A percentile compares a stretch with the other conserved stretches of the same genome.
Conservation (phyloP, 2,113 vertebrate species). For the Protobothrops flavoviridis region DNA sequence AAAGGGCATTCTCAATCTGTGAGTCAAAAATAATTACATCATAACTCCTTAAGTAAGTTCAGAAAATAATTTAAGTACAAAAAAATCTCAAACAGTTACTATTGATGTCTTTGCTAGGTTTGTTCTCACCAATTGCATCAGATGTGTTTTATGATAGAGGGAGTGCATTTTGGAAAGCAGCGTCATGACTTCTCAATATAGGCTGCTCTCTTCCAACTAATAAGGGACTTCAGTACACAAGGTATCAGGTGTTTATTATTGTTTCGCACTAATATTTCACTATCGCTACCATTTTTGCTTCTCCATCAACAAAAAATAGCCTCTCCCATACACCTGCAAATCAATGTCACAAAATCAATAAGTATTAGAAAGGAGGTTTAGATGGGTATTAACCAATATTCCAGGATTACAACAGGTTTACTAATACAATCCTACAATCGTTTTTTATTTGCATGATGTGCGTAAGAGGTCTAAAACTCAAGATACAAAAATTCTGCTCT, state of each 20-base stretch:
- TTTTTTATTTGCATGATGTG: background rate
- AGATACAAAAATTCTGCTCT: background rate
- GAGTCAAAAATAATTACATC: background rate
- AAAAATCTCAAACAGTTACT: background rate
- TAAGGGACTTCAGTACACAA: background rate
- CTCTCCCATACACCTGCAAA: background rate
- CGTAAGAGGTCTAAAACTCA: background rate
- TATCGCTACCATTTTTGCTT: background rate
- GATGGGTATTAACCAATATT: too few relatives aligned
- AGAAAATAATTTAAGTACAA: background rate
- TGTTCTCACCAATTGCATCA: background rate
- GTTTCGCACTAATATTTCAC: background rate
- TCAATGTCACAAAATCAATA: background rate
- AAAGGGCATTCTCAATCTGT: constrained; percentile 11
- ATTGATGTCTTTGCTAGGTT: background rate
- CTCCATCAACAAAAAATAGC: background rate
- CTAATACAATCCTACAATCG: too few relatives aligned
- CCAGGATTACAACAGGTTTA: background rate
- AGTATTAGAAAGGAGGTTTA: background rate
- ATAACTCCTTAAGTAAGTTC: background rate
- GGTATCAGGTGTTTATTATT: background rate
- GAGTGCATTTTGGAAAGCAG: background rate
- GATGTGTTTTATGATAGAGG: background rate
- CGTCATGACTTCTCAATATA: background rate
- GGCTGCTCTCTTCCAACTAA: background rate